Conservation (phyloP, 53 echinoderm and acorn worm genomes). For the Apostichopus leukothele region DNA sequence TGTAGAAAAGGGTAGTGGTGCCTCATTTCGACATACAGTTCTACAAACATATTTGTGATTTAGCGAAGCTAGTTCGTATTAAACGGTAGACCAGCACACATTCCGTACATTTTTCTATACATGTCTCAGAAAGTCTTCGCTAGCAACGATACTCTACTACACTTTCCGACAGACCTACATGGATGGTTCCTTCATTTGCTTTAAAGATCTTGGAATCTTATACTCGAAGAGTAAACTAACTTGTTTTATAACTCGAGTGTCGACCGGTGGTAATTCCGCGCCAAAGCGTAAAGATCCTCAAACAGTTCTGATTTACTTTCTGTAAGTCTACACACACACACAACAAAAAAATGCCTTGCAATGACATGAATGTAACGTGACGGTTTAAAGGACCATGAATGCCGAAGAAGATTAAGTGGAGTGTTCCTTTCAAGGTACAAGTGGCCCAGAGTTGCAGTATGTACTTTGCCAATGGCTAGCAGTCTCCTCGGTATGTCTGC, state of each 20-base stretch:
- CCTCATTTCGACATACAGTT: too few relatives aligned
- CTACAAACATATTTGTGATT: too few relatives aligned
- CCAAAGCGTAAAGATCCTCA: conserved; percentile 36
- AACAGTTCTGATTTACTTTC: conserved; percentile 9
- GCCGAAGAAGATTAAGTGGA: conserved; percentile 24
- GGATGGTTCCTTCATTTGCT: neutral
- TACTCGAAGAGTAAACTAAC: conserved; percentile 35
- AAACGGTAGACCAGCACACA: too few relatives aligned
- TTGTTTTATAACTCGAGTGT: conserved; percentile 38
- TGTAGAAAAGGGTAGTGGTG: too few relatives aligned
- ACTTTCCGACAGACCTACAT: too few relatives aligned
- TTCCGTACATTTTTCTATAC: too few relatives aligned
- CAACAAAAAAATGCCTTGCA: conserved; percentile 6
- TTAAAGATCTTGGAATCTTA: conserved; percentile 1
- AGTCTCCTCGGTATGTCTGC: conserved; percentile 12
- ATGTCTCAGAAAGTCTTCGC: too few relatives aligned
- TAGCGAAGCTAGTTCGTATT: too few relatives aligned
- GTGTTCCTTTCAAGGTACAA: neutral
- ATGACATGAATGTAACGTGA: conserved; percentile 3
- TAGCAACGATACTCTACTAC: too few relatives aligned
- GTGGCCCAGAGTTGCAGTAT: conserved; percentile 21
- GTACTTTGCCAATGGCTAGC: conserved; percentile 16
- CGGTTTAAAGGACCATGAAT: conserved; percentile 30
- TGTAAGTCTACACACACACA: neutral
- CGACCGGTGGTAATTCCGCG: conserved; percentile 33